Percentiles rank a stretch among this genome's conserved stretches.
Evolutionary conservation across 2,888 invertebrate species (phyloP).

Genomic region (Heteromurus nitidus): DNA sequence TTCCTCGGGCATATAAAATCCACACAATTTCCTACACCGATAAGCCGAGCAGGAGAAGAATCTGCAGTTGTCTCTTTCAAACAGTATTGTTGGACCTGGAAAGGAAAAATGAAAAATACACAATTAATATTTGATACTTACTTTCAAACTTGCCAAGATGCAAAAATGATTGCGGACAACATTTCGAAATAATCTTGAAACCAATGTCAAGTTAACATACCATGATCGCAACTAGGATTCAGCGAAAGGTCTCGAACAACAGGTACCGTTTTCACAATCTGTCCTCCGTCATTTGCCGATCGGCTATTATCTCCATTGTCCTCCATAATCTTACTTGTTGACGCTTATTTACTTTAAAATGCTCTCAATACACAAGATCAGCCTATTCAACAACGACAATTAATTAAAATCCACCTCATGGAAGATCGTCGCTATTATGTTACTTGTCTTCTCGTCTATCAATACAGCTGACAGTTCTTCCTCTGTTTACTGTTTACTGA

Average conservation of each 20-base stretch:
- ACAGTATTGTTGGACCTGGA: slow-evolving; percentile 58
- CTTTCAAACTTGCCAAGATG: not conserved
- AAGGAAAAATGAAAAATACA: not conserved
- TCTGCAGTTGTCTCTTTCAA: slow-evolving; percentile 38
- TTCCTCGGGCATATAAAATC: slow-evolving; percentile 51
- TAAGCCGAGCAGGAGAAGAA: slow-evolving; percentile 63
- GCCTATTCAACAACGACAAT: too few species aligned
- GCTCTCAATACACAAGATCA: too few species aligned
- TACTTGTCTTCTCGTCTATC: too few species aligned
- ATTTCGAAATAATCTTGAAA: too few species aligned
- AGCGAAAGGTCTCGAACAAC: slow-evolving; percentile 51
- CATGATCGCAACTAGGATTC: slow-evolving; percentile 54
- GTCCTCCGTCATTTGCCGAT: too few species aligned
- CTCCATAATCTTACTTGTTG: too few species aligned
- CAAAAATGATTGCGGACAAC: not conserved
- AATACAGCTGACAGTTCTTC: too few species aligned
- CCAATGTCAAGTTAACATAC: slow-evolving; percentile 11
- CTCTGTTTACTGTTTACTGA: too few species aligned
- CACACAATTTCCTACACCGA: slow-evolving; percentile 40
- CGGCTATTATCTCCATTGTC: too few species aligned
- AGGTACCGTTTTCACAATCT: slow-evolving; percentile 58
- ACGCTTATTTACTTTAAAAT: too few species aligned
- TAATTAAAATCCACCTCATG: too few species aligned
- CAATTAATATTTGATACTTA: slow-evolving; percentile 1
- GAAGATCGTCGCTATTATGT: too few species aligned